phyloP scores from a whole-genome alignment of 92 coral and sea anemone genomes.

The Heliopora coerulea region DNA sequence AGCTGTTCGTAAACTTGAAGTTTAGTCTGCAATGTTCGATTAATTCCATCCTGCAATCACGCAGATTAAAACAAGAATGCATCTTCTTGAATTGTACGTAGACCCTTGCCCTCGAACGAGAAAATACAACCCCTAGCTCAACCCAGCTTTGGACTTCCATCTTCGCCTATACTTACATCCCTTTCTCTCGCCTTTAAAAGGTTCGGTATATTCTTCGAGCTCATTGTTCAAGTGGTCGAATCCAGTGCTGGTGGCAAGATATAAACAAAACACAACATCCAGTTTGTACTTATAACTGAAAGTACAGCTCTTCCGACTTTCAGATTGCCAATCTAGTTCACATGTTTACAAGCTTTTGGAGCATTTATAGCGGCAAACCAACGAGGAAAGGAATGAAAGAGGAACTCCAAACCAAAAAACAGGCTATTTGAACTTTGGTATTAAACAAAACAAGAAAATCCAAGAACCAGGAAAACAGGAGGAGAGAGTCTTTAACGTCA shows the following conservation, averaged over 20 bases:
- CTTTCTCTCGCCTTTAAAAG: slow-evolving; percentile 73
- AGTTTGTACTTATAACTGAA: too few relatives aligned
- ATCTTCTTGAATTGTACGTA: slow-evolving; percentile 6
- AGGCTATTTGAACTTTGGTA: not conserved
- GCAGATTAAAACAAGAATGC: too few relatives aligned
- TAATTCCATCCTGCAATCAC: slow-evolving; percentile 78
- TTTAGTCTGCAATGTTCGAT: slow-evolving; percentile 75
- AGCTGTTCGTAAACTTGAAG: slow-evolving; percentile 73
- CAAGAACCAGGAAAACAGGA: too few relatives aligned
- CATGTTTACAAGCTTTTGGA: not conserved
- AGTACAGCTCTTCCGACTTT: too few relatives aligned
- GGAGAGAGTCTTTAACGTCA: not conserved
- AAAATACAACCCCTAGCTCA: too few relatives aligned
- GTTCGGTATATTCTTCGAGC: slow-evolving; percentile 58
- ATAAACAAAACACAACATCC: too few relatives aligned
- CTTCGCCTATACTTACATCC: slow-evolving; percentile 48
- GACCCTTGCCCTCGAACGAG: too few relatives aligned
- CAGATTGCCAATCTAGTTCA: not conserved
- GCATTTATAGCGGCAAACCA: not conserved
- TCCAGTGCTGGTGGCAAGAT: not conserved
- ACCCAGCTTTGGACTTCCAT: too few relatives aligned
- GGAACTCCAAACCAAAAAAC: not conserved
- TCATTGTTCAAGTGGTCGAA: slow-evolving; percentile 38
- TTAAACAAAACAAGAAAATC: too few relatives aligned
- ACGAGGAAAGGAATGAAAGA: not conserved